Conservation (phyloP, 2,888 invertebrate species). For the Homarus gammarus region DNA sequence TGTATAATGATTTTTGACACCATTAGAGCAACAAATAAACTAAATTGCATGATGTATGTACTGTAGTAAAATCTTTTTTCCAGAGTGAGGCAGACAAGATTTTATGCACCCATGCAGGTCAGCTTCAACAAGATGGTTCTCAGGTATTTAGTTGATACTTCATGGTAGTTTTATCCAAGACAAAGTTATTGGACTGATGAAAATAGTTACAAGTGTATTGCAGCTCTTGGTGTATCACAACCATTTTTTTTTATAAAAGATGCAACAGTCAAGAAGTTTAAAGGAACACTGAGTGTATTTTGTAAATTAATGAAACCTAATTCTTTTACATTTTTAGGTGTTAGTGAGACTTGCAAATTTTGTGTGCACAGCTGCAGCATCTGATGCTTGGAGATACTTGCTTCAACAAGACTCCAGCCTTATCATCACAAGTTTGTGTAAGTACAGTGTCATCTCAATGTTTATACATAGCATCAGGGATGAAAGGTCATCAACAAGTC, state of each 20-base stretch:
- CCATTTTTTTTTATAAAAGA: not conserved
- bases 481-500: too few relatives aligned
- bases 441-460: not conserved
- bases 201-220: not conserved
- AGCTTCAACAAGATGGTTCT: conserved; percentile 23
- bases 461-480: too few relatives aligned
- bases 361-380: conserved; percentile 41
- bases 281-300: too few relatives aligned
- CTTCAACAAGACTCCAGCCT: conserved; percentile 59
- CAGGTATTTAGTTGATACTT: conserved; percentile 21
- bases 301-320: too few relatives aligned
- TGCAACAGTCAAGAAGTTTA: too few relatives aligned
- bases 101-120: conserved; percentile 28
- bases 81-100: conserved; percentile 60
- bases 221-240: not conserved
- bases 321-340: too few relatives aligned
- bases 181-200: too few relatives aligned
- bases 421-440: conserved; percentile 45
- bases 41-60: too few relatives aligned
- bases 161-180: too few relatives aligned
- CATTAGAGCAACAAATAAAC: too few relatives aligned
- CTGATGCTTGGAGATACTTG: conserved; percentile 41
- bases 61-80: too few relatives aligned
- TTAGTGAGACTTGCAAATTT: conserved; percentile 35
- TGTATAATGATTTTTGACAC: too few relatives aligned